Evolutionary conservation across 2,888 invertebrate species (phyloP).

Genomic region (Drepana falcataria): DNA sequence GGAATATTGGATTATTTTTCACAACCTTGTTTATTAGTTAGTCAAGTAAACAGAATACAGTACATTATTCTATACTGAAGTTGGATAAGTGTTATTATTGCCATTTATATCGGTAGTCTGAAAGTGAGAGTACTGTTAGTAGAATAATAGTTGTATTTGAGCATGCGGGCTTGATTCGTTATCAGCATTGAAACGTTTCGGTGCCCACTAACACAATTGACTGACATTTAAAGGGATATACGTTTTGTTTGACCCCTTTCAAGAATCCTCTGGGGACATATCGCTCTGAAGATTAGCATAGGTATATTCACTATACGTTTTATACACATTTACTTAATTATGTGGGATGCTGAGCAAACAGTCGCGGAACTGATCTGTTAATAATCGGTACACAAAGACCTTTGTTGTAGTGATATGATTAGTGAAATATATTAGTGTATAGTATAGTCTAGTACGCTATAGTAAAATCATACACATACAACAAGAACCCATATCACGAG

Average conservation of each 20-base stretch:
- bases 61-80: too few species aligned
- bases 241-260: slow-evolving; percentile 11
- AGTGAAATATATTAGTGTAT: too few species aligned
- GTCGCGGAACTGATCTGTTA: not conserved
- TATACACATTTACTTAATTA: not conserved
- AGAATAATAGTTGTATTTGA: slow-evolving; percentile 7
- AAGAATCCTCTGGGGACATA: slow-evolving; percentile 15
- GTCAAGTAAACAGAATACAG: not conserved
- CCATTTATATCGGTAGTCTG: not conserved
- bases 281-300: not conserved
- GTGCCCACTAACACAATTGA: slow-evolving; percentile 27
- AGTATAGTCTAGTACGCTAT: too few species aligned
- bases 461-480: too few species aligned
- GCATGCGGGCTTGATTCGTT: slow-evolving; percentile 50
- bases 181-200: slow-evolving; percentile 29
- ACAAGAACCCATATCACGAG: too few species aligned
- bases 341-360: not conserved
- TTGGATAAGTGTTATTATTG: too few species aligned
- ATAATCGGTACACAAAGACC: not conserved
- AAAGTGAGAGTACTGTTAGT: not conserved
- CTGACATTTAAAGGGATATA: slow-evolving; percentile 12
- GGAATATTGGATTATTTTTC: slow-evolving; percentile 12
- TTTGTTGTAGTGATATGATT: not conserved
- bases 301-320: not conserved
- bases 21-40: not conserved